Percentiles rank a stretch among this genome's conserved stretches.
These are phyloP conservation scores for Eudemis profundana DNA, from an alignment of 2,888 invertebrate species.

Conservation along the genomic window DNA sequence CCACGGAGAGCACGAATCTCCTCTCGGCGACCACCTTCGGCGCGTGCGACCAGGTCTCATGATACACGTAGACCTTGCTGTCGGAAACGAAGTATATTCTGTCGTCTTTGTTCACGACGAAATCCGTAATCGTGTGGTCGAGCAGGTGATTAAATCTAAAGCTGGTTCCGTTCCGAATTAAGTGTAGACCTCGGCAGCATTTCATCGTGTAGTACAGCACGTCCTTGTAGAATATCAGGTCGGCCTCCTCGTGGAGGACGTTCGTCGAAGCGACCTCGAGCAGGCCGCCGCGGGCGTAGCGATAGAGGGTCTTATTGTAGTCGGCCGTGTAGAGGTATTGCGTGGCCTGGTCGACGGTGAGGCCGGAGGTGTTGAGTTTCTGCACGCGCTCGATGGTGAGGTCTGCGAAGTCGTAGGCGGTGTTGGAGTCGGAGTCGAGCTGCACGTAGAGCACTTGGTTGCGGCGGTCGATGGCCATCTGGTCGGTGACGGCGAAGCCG, in stretches of 20 bases:
- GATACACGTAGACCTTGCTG: background rate
- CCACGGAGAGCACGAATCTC: background rate
- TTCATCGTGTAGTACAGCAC: background rate
- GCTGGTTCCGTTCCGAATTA: background rate
- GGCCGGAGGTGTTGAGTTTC: background rate
- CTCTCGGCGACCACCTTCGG: background rate
- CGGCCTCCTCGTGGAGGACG: background rate
- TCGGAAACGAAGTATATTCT: slow-evolving; percentile 6
- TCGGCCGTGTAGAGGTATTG: slow-evolving; percentile 4
- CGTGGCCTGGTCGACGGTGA: background rate
- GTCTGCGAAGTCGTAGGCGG: background rate
- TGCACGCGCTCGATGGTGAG: background rate
- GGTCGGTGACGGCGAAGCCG: background rate
- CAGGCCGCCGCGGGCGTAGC: background rate
- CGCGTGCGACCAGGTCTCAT: background rate
- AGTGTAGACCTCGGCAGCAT: background rate
- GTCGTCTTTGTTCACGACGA: slow-evolving; percentile 1
- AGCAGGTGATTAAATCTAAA: background rate
- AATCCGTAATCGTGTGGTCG: background rate
- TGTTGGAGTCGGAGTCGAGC: background rate
- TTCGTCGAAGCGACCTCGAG: background rate
- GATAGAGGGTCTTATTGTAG: background rate
- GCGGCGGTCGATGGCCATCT: slow-evolving; percentile 10
- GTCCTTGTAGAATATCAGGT: background rate
- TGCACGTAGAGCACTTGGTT: slow-evolving; percentile 11